These are phyloP conservation scores for Triplophysa dalaica DNA, from an alignment of 2,113 vertebrate species.

Conservation along the genomic window DNA sequence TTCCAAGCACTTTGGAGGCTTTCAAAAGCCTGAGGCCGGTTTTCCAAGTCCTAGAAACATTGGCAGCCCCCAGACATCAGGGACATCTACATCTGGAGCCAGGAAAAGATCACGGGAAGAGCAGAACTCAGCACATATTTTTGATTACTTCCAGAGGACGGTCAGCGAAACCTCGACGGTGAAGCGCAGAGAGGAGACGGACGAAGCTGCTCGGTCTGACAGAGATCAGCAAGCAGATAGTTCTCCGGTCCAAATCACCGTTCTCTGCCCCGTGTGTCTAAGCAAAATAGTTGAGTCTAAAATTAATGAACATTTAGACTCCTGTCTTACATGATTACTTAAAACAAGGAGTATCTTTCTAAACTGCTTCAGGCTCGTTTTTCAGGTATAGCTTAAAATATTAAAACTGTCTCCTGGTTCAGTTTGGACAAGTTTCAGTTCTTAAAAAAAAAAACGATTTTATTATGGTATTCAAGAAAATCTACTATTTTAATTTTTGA, in stretches of 20 bases:
- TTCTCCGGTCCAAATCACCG: constrained; percentile 55
- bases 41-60: background rate
- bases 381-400: background rate
- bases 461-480: background rate
- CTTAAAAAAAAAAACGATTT: background rate
- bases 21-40: background rate
- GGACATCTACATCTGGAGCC: constrained; percentile 28
- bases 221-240: background rate
- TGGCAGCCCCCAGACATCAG: constrained; percentile 43
- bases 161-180: constrained; percentile 15
- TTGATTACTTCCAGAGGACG: constrained; percentile 64
- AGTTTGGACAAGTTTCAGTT: background rate
- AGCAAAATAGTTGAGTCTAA: constrained; percentile 73
- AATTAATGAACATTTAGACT: constrained; percentile 89
- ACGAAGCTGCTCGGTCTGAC: background rate
- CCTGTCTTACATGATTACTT: constrained; percentile 73
- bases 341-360: background rate
- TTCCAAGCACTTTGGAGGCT: background rate
- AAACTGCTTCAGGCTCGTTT: background rate
- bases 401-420: background rate
- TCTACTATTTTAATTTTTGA: background rate
- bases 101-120: constrained; percentile 67
- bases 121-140: constrained; percentile 56
- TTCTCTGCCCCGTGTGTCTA: constrained; percentile 86
- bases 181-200: constrained; percentile 10